Evolutionary conservation across 2,113 vertebrate species (phyloP).

Genomic region (Boleophthalmus pectinirostris): DNA sequence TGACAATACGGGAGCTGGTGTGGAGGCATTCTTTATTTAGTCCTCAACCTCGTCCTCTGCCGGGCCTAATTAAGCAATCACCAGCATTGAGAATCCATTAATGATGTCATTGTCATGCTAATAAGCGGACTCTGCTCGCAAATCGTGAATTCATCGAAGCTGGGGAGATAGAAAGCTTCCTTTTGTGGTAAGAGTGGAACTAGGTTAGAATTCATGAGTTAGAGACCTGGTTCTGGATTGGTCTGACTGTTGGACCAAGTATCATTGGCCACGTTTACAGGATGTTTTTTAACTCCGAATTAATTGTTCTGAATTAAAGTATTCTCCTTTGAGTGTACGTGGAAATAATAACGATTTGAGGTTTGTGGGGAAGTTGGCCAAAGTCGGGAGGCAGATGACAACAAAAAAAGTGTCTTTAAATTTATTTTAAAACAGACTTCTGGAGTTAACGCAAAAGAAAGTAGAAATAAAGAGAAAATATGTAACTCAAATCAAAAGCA

Average conservation of each 20-base stretch:
- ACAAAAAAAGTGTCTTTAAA: no score
- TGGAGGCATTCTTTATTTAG: conserved; percentile 82
- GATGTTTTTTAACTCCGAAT: no score
- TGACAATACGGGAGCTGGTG: conserved; percentile 79
- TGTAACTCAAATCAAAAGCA: no score
- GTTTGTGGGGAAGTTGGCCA: no score
- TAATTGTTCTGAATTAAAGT: no score
- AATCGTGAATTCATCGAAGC: conserved; percentile 25
- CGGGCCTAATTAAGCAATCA: conserved; percentile 91
- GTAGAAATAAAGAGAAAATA: no score
- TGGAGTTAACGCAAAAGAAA: no score
- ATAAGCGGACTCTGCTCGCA: conserved; percentile 69
- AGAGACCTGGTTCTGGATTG: background rate
- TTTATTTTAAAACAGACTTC: no score
- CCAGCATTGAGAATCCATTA: conserved; percentile 82
- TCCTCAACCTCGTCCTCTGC: conserved; percentile 80
- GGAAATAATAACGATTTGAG: no score
- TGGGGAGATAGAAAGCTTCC: background rate
- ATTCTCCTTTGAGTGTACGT: no score
- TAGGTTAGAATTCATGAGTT: background rate
- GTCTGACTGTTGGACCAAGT: background rate
- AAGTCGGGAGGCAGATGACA: no score
- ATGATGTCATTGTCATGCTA: conserved; percentile 90
- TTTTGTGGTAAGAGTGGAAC: background rate
- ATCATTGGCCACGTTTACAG: no score